Base-by-base conservation (phyloP, 2,797 vertebrate species). In the Chromobotia macracanthus region DNA sequence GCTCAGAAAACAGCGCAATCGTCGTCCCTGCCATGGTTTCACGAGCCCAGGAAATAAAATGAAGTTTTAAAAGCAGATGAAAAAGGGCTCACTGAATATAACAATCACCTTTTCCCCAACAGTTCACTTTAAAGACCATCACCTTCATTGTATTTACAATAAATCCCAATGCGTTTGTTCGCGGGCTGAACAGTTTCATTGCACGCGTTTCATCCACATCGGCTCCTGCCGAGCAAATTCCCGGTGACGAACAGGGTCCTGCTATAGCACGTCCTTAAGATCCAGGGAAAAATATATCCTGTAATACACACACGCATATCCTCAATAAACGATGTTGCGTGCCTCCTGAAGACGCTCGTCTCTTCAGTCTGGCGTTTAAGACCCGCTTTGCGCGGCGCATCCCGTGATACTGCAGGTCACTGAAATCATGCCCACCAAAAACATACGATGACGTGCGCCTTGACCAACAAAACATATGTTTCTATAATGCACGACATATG, bases 381-480 rank as follows among this genome's bases (percentile, higher is more conserved):
- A 68, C 63, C 35, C 56, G 84, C 72, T 72, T 80, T 60, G 72
- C 56, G 70, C 75, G 69, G 80, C 77, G 77, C 82, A 86, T 79
- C 73, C 73, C 72, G 80, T 75, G 83, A 72, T 75, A 48, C 76
- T 71, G 80, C 75, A 82, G 80, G 83, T 84, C 83, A 84, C 69
- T 81, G 46, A 71, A 65, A 85, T 72, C 82, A 67, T 78, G 72
- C 53, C 63, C 81, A 67, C 66, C 75, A 66, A 72, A 50, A 70
- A 66, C 56, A 68, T 46, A 46, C 51, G 82, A 82, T 84, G 83
- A 84, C 83, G 85, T 75, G 55, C 75, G 58, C 60, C 61, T 74
- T 28, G 41, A 68, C 69, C 63, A 63, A 64, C 74, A 71, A 76
- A 46, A 65, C 41, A 25, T 61, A 16, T 41, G 2, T 48, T 80